These are phyloP conservation scores for Brachionichthys hirsutus DNA, from an alignment of 2,113 vertebrate genomes.

Conservation along the genomic window DNA sequence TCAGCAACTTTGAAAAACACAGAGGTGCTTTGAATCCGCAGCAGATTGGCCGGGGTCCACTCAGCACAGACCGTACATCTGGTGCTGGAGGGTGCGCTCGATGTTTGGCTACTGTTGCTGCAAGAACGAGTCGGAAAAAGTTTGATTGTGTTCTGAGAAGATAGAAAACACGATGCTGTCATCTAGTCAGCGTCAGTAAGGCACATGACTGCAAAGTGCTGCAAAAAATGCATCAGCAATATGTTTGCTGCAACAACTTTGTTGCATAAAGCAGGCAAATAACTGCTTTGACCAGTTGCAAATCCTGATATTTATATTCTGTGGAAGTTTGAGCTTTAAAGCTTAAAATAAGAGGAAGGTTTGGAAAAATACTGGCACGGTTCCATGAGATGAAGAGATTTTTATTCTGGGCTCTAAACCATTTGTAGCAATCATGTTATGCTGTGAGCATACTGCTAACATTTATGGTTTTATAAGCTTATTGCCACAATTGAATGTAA, in stretches of 20 bases:
- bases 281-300: no score
- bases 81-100: slow-evolving; percentile 19
- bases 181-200: slow-evolving; percentile 11
- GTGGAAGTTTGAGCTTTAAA: neutral
- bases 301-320: no score
- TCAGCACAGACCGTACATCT: slow-evolving; percentile 35
- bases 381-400: neutral
- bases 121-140: slow-evolving; percentile 28
- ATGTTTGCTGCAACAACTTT: no score
- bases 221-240: neutral
- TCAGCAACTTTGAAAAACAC: slow-evolving; percentile 32
- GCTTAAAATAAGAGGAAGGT: neutral
- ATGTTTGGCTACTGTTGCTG: slow-evolving; percentile 49
- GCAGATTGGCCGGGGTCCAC: slow-evolving; percentile 28
- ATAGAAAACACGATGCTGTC: slow-evolving; percentile 28
- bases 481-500: neutral
- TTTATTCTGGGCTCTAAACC: neutral
- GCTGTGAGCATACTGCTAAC: no score
- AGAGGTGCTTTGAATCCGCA: slow-evolving; percentile 24
- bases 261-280: no score
- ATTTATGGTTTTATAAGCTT: neutral
- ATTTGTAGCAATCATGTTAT: neutral
- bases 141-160: slow-evolving; percentile 14
- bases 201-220: no score
- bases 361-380: no score